phyloP scores from a whole-genome alignment of 2,113 vertebrate species.

The Sander vitreus region DNA sequence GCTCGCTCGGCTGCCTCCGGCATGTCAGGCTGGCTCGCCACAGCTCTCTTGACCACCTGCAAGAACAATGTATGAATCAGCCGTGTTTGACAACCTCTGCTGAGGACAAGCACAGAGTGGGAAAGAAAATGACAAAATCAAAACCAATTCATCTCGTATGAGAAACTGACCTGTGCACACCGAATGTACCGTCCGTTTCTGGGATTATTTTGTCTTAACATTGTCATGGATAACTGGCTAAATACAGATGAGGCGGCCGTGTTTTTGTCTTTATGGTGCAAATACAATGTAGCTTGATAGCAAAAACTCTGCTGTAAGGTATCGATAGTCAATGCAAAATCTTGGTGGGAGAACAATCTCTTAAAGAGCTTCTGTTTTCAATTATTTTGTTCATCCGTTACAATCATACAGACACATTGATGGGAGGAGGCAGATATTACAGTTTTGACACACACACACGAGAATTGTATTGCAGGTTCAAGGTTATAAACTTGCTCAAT shows the following conservation, averaged over 20 bases:
- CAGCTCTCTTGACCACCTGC: conserved; percentile 95
- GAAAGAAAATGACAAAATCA: not conserved
- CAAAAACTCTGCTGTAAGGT: not conserved
- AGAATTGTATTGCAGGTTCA: not conserved
- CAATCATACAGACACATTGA: not conserved
- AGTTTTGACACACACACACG: not conserved
- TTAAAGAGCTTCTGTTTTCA: not conserved
- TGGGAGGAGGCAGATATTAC: not conserved
- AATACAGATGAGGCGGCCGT: not conserved
- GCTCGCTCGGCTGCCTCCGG: conserved; percentile 88
- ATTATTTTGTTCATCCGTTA: not conserved
- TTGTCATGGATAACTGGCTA: not conserved
- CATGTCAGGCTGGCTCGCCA: conserved; percentile 93
- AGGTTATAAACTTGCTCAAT: not conserved
- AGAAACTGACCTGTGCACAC: not conserved
- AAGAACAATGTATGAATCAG: not conserved
- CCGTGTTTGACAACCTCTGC: not conserved
- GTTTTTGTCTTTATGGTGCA: not conserved
- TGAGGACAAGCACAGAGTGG: not conserved
- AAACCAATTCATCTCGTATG: not conserved
- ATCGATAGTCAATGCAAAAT: not conserved
- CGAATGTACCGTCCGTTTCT: rapidly evolving
- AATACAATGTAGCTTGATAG: not conserved
- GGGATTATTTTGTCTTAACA: not conserved
- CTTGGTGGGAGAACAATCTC: too few relatives aligned